Evolutionary conservation across 2,797 vertebrate genomes (phyloP), one percentile per base, ranked within the genome.

Genomic region (Steatocranus sp.): DNA sequence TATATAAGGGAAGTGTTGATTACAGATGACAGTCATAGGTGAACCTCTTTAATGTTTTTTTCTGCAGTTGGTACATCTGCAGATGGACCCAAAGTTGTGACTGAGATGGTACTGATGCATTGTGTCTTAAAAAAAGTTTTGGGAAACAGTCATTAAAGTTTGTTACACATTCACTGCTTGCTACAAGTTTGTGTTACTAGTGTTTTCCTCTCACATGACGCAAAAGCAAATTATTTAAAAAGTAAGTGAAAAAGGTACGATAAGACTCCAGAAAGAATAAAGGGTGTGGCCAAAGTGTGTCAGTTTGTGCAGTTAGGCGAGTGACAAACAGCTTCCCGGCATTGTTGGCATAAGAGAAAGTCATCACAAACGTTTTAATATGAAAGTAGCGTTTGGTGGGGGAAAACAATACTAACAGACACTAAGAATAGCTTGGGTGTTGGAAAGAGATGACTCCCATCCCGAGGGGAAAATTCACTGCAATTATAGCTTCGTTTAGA

Each of bases 291-390:
- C 76, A 38, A 18, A 83, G 81, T 82, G 76, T 92, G 92, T 92
- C 91, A 86, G 82, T 75, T 73, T 86, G 43, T 87, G 92, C 83
- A 49, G 92, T 84, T 86, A 91, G 76, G 53, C 46, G 82, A 82
- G 66, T 96, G 96, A 96, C 89, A 94, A 96, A 97, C 90, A 93
- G 91, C 92, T 96, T 97, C 96, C 96, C 70, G 78, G 89, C 86
- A 95, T 96, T 96, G 96, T 97, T 90, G 87, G 86, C 78, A 86
- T 85, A 83, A 87, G 91, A 93, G 82, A 93, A 91, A 93, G 91
- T 93, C 90, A 92, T 90, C 91, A 91, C 89, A 90, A 87, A 86
- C 32, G 49, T 94, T 94, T 95, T 95, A 90, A 86, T 94, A 92
- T 88, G 88, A 95, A 94, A 91, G 88, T 92, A 89, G 84, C 82